phyloP scores from a whole-genome alignment of 2,113 vertebrate genomes.

The Sceloporus tristichus region DNA sequence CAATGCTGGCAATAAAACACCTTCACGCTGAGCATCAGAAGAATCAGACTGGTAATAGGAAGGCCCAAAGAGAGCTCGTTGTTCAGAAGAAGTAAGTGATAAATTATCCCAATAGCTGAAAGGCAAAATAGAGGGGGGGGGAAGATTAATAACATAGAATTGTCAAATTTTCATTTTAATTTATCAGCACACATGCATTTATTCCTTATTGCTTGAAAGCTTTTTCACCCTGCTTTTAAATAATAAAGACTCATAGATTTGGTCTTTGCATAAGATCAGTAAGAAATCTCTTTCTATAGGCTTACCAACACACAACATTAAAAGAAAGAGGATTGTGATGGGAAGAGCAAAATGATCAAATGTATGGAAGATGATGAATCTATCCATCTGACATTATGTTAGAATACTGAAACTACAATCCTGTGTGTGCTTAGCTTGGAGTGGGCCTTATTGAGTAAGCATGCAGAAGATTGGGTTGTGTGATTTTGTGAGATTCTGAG shows the following conservation, averaged over 20 bases:
- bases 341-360: background rate
- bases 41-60: constrained; percentile 44
- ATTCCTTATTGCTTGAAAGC: no score
- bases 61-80: constrained; percentile 1
- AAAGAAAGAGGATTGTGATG: background rate
- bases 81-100: background rate
- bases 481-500: no score
- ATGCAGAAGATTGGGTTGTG: no score
- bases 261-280: background rate
- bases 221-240: background rate
- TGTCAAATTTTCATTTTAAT: background rate
- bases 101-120: accelerated
- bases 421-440: no score
- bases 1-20: background rate
- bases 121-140: background rate
- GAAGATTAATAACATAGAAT: background rate
- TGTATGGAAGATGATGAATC: no score
- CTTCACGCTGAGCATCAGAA: constrained; percentile 43
- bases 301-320: background rate
- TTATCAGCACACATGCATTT: background rate
- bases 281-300: background rate
- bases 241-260: no score
- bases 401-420: no score
- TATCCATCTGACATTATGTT: no score
- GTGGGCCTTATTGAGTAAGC: no score